phyloP scores from a whole-genome alignment of 2,113 vertebrate species.

The Corythaeola cristata region DNA sequence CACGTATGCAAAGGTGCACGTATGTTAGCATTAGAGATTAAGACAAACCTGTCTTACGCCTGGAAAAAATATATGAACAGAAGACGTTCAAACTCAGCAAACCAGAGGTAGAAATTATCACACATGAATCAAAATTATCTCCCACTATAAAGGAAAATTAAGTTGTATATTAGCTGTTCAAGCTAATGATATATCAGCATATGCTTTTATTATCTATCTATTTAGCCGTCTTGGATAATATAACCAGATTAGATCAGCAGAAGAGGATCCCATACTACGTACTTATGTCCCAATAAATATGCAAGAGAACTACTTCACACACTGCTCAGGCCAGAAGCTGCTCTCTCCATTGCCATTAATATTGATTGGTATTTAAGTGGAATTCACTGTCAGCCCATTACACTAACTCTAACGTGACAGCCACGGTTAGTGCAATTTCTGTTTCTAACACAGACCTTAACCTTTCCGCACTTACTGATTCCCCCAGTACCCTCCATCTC shows the following conservation, averaged over 20 bases:
- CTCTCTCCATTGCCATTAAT: constrained; percentile 52
- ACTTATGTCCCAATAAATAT: constrained; percentile 38
- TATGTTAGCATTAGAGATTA: background rate
- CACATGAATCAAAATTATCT: background rate
- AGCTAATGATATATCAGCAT: background rate
- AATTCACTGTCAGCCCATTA: constrained; percentile 15
- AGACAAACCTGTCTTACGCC: background rate
- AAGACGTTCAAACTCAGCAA: background rate
- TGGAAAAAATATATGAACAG: background rate
- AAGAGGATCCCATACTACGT: background rate
- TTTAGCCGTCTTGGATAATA: constrained; percentile 8
- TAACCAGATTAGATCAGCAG: background rate
- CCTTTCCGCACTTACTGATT: background rate
- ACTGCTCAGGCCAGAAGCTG: background rate
- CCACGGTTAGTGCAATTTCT: constrained; percentile 35
- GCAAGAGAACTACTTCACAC: background rate
- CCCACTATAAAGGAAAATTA: background rate
- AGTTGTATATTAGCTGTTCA: background rate
- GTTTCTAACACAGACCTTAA: constrained; percentile 13
- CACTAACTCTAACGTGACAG: constrained; percentile 14
- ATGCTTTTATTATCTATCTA: background rate
- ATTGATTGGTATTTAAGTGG: constrained; percentile 47
- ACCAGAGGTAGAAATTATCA: background rate
- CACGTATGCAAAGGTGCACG: background rate
- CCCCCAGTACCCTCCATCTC: background rate